These are phyloP conservation scores for Catostylus mosaicus DNA, from an alignment of 30 jellyfish, hydroid and myxozoan species.

Conservation along the genomic window DNA sequence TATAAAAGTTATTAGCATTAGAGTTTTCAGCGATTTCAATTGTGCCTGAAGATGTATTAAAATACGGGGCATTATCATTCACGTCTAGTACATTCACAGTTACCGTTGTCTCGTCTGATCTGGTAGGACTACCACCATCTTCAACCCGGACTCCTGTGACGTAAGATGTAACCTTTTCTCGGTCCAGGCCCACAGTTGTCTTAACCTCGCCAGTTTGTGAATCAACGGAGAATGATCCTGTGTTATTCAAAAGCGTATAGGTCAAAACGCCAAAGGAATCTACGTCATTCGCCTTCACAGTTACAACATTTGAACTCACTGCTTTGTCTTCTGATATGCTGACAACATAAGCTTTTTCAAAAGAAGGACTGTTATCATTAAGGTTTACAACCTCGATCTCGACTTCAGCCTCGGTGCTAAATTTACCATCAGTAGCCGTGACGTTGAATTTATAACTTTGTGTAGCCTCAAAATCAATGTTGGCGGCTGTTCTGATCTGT, in stretches of 20 bases:
- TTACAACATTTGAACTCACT: conserved; percentile 55
- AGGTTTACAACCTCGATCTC: conserved; percentile 56
- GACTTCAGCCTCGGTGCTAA: conserved; percentile 43
- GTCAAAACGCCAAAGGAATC: conserved; percentile 83
- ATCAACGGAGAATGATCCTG: conserved; percentile 71
- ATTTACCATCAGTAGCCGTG: conserved; percentile 80
- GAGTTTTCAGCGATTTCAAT: conserved; percentile 56
- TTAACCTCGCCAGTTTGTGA: conserved; percentile 73
- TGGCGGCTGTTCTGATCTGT: conserved; percentile 37
- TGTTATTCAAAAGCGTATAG: conserved; percentile 46
- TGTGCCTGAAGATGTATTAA: conserved; percentile 20
- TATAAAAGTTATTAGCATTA: neutral
- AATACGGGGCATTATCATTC: conserved; percentile 85
- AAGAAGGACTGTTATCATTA: conserved; percentile 84
- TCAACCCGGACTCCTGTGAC: conserved; percentile 59
- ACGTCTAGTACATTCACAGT: conserved; percentile 56
- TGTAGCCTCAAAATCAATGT: conserved; percentile 75
- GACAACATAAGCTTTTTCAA: conserved; percentile 34
- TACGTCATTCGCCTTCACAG: conserved; percentile 80
- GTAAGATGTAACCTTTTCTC: conserved; percentile 64
- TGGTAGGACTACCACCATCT: conserved; percentile 85
- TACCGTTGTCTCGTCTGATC: conserved; percentile 48
- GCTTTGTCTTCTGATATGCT: conserved; percentile 49
- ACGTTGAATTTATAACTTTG: conserved; percentile 54
- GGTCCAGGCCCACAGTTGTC: conserved; percentile 75